phyloP scores from a whole-genome alignment of 1,140 invertebrate genomes.

The Ceratina australensis region DNA sequence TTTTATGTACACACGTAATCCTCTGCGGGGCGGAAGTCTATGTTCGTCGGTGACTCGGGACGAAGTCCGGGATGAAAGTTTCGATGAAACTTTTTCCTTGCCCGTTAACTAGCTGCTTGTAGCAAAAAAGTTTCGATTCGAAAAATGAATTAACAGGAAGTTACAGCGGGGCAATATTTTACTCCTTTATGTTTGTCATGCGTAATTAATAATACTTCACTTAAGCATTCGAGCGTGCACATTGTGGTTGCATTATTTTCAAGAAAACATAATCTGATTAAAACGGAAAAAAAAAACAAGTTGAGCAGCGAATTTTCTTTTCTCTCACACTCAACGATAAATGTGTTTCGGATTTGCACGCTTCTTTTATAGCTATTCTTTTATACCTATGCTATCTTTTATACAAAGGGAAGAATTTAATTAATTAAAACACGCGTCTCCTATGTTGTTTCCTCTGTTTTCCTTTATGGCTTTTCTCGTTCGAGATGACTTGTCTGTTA shows the following conservation, averaged over 20 bases:
- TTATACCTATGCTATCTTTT: background rate
- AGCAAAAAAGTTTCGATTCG: background rate
- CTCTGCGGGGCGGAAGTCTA: background rate
- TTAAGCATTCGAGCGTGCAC: too few relatives aligned
- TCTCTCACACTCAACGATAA: too few relatives aligned
- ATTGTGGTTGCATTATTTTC: too few relatives aligned
- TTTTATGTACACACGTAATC: background rate
- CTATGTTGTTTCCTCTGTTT: background rate
- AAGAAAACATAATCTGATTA: too few relatives aligned
- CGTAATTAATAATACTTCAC: too few relatives aligned
- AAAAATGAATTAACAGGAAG: background rate
- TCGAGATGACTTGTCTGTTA: background rate
- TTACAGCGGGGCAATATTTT: background rate
- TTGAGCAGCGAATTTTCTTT: too few relatives aligned
- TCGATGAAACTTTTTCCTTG: background rate
- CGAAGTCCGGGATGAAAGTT: background rate
- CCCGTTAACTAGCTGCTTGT: background rate
- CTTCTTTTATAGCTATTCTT: too few relatives aligned
- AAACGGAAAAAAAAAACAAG: too few relatives aligned
- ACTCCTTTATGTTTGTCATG: background rate
- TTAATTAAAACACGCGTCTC: constrained; percentile 28
- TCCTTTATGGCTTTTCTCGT: background rate
- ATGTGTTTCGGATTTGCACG: background rate
- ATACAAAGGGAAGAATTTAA: background rate
- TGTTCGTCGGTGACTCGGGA: constrained; percentile 1